A percentile compares a stretch with the other conserved stretches of the same genome.
Evolutionary conservation across 2,888 invertebrate species (phyloP).

Genomic region (Volucella inflata): DNA sequence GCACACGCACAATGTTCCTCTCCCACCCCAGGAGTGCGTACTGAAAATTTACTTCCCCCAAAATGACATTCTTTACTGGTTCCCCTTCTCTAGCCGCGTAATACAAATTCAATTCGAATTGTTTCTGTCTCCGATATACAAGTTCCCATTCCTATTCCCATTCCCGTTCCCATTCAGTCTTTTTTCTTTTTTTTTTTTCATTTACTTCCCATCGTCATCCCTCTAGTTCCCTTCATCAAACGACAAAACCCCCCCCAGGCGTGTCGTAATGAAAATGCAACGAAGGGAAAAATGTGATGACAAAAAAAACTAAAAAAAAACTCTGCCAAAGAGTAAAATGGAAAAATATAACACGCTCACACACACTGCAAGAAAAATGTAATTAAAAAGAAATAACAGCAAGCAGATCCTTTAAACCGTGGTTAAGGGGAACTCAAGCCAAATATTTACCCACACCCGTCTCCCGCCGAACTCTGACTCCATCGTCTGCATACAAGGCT

Average conservation of each 20-base stretch:
- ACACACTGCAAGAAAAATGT: slow-evolving; percentile 40
- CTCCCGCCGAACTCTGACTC: no score
- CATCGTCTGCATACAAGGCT: no score
- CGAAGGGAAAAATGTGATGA: slow-evolving; percentile 37
- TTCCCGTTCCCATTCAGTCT: slow-evolving; percentile 22
- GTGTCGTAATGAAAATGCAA: slow-evolving; percentile 60
- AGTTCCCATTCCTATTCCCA: not conserved
- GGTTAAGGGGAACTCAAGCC: slow-evolving; percentile 50
- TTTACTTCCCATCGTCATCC: slow-evolving; percentile 30
- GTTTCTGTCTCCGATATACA: slow-evolving; percentile 26
- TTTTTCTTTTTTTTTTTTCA: not conserved
- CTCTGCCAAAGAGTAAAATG: not conserved
- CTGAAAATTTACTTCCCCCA: slow-evolving; percentile 62
- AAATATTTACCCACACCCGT: slow-evolving; percentile 70
- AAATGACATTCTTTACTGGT: not conserved
- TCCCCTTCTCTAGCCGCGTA: not conserved
- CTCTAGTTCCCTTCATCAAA: not conserved
- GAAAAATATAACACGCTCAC: no score
- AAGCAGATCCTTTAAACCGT: slow-evolving; percentile 59
- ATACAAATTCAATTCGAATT: slow-evolving; percentile 71
- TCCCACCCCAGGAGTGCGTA: not conserved
- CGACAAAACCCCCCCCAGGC: not conserved
- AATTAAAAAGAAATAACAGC: slow-evolving; percentile 41
- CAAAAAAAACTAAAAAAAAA: slow-evolving; percentile 21
- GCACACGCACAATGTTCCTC: slow-evolving; percentile 4